Percentiles rank a stretch among this genome's conserved stretches.
Evolutionary conservation across 2,888 invertebrate species (phyloP).

Genomic region (Lutraria lutraria): DNA sequence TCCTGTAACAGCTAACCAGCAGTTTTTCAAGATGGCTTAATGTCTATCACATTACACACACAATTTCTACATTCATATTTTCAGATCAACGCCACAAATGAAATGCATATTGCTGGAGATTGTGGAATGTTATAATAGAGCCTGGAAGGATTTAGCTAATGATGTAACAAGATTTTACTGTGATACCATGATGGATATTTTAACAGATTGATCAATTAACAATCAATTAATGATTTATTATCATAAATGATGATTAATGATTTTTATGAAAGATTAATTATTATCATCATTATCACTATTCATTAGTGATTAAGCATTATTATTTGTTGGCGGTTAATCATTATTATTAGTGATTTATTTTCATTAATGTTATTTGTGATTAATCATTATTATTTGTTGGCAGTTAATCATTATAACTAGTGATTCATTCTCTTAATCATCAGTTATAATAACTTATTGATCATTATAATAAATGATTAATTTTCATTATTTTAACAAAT

Average conservation of each 20-base stretch:
- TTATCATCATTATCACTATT: no score
- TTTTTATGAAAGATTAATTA: slow-evolving; percentile 60
- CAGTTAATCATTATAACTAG: no score
- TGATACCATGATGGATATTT: slow-evolving; percentile 79
- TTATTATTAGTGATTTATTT: no score
- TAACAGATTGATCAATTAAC: slow-evolving; percentile 66
- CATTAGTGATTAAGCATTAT: no score
- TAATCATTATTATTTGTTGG: no score
- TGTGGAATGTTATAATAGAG: slow-evolving; percentile 75
- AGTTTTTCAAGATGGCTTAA: no score
- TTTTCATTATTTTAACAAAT: no score
- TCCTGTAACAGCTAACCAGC: background rate
- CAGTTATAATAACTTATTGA: no score
- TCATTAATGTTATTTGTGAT: no score
- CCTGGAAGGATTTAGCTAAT: slow-evolving; percentile 79
- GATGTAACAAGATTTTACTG: slow-evolving; percentile 81
- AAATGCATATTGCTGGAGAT: slow-evolving; percentile 79
- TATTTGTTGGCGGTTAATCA: no score
- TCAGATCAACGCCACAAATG: slow-evolving; percentile 73
- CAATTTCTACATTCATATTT: slow-evolving; percentile 25
- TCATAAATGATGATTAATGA: slow-evolving; percentile 65
- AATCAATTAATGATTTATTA: slow-evolving; percentile 72
- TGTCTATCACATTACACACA: background rate
- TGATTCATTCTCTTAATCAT: no score
- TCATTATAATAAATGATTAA: no score